A percentile compares a stretch with the other conserved stretches of the same genome.
phyloP scores from a whole-genome alignment of 2,888 invertebrate species.

The Oscheius onirici region DNA sequence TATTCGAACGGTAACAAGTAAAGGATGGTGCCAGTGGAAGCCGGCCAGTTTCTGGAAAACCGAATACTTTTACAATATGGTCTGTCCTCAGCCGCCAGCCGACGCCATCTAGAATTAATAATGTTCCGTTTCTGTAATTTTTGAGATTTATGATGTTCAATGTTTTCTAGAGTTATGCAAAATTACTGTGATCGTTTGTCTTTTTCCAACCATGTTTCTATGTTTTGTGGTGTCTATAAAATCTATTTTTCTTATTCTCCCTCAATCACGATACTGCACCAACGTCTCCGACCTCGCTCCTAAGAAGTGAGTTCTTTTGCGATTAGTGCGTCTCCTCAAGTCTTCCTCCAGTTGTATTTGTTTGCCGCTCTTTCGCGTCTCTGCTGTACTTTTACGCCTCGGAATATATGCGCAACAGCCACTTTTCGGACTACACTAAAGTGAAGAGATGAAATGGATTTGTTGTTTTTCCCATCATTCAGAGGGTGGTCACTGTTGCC shows the following conservation, averaged over 20 bases:
- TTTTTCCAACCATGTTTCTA: neutral
- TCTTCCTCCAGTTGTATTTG: too few species aligned
- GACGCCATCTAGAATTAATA: conserved; percentile 51
- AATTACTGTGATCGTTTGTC: conserved; percentile 6
- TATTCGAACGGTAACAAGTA: conserved; percentile 51
- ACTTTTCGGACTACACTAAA: neutral
- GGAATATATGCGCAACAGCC: too few species aligned
- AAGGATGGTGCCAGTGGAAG: conserved; percentile 90
- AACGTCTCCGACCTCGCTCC: too few species aligned
- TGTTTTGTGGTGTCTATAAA: neutral
- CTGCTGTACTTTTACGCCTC: too few species aligned
- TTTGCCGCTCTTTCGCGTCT: too few species aligned
- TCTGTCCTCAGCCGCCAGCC: conserved; percentile 81
- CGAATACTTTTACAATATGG: conserved; percentile 91
- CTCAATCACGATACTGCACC: too few species aligned
- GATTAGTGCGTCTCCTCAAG: too few species aligned
- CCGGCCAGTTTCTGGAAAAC: conserved; percentile 91
- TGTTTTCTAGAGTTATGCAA: too few species aligned
- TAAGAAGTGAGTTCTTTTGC: too few species aligned
- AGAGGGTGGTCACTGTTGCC: conserved; percentile 4
- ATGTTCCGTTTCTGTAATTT: conserved; percentile 9
- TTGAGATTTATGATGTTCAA: too few species aligned
- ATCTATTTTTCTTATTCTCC: neutral
- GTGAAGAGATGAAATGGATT: neutral
- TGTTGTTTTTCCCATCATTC: neutral